A percentile compares a stretch with the other conserved stretches of the same genome.
Conservation (phyloP, 1,140 invertebrate genomes). For the Thrips palmi region DNA sequence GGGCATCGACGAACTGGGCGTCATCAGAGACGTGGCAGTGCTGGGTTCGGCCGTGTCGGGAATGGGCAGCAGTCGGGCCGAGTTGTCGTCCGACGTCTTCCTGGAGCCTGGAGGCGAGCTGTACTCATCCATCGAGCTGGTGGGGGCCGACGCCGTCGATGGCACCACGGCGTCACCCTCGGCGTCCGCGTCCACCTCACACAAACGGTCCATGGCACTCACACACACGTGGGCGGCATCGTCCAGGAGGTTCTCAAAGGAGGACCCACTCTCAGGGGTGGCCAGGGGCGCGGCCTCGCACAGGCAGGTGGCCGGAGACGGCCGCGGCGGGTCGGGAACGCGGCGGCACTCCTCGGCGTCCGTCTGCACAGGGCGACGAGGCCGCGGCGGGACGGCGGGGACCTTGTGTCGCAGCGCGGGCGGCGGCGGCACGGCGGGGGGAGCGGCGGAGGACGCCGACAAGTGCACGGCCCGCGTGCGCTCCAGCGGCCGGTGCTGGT, state of each 20-base stretch:
- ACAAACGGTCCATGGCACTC: background rate
- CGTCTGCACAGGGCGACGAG: conserved; percentile 1
- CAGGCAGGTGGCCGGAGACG: conserved; percentile 12
- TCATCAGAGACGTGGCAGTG: conserved; percentile 1
- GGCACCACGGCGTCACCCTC: background rate
- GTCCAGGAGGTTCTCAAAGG: conserved; percentile 20
- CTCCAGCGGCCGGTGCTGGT: conserved; percentile 23
- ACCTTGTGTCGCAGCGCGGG: conserved; percentile 17
- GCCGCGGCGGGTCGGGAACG: conserved; percentile 7
- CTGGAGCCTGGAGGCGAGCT: no score
- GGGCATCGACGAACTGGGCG: background rate
- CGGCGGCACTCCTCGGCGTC: background rate
- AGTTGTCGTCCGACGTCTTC: no score
- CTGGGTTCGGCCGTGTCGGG: background rate
- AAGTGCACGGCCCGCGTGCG: conserved; percentile 23
- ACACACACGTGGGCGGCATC: conserved; percentile 4
- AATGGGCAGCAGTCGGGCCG: no score
- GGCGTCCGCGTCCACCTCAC: background rate
- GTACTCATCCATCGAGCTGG: no score
- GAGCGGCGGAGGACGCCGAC: no score
- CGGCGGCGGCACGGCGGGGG: conserved; percentile 11
- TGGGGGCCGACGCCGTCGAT: background rate
- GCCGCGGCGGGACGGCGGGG: conserved; percentile 10
- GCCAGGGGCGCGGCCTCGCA: conserved; percentile 30
- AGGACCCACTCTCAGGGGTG: conserved; percentile 33